These are phyloP conservation scores for Drosophila buzzatii DNA, from an alignment of 2,888 invertebrate species.

Conservation along the genomic window DNA sequence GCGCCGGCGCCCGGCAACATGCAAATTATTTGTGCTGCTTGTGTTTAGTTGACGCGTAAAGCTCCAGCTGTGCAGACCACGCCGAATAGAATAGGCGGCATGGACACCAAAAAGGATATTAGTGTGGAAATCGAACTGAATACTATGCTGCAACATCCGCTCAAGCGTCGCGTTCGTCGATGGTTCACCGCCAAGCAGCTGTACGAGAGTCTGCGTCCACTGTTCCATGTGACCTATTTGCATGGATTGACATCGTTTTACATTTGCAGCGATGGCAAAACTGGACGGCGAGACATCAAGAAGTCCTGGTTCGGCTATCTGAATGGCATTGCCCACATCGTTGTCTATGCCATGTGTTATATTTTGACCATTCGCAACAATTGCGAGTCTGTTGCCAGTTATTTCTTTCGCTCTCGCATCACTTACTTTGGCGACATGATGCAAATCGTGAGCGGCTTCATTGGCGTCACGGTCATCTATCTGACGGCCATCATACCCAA, in stretches of 20 bases:
- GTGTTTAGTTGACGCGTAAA: conserved; percentile 65
- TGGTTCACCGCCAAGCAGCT: conserved; percentile 78
- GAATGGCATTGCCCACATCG: conserved; percentile 75
- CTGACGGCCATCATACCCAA: conserved; percentile 80
- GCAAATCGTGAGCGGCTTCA: conserved; percentile 82
- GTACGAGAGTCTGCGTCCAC: conserved; percentile 80
- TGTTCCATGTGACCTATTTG: conserved; percentile 76
- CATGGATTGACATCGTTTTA: conserved; percentile 83
- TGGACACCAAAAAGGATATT: conserved; percentile 48
- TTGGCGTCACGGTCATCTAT: conserved; percentile 83
- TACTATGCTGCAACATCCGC: conserved; percentile 37
- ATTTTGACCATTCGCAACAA: conserved; percentile 76
- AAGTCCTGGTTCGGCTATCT: conserved; percentile 79
- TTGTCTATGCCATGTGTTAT: conserved; percentile 77
- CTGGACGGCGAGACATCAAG: conserved; percentile 67
- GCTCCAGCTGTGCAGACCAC: conserved; percentile 55
- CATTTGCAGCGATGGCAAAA: conserved; percentile 49
- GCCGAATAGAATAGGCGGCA: conserved; percentile 14
- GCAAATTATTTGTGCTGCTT: conserved; percentile 49
- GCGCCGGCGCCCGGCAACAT: conserved; percentile 34
- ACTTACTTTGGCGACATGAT: conserved; percentile 83
- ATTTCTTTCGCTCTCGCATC: conserved; percentile 83
- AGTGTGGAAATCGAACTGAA: conserved; percentile 34
- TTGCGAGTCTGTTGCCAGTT: conserved; percentile 83
- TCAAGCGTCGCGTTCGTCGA: conserved; percentile 58